phyloP scores from a whole-genome alignment of 2,888 invertebrate species.

The Dichetophora obliterata region DNA sequence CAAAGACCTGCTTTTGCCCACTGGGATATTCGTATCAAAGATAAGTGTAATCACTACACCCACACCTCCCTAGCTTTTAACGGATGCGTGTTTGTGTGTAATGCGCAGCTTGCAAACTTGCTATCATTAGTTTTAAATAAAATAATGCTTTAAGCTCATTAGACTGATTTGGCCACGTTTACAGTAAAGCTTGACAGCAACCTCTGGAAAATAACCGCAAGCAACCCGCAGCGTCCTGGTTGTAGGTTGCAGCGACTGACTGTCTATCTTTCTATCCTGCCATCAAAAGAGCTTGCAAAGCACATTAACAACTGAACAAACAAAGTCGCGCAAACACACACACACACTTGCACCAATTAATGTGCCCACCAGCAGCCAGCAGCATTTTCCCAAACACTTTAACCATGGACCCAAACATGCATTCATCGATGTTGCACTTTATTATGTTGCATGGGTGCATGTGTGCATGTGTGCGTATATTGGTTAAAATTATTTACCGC shows the following conservation, averaged over 20 bases:
- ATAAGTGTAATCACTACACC: background rate
- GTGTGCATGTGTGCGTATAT: conserved; percentile 26
- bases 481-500: conserved; percentile 33
- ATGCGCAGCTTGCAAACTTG: too few relatives aligned
- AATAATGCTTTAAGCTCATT: conserved; percentile 16
- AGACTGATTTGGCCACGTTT: background rate
- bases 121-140: conserved; percentile 11
- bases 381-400: conserved; percentile 17
- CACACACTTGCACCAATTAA: background rate
- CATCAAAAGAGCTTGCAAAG: too few relatives aligned
- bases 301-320: too few relatives aligned
- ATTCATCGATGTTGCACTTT: background rate
- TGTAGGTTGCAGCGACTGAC: too few relatives aligned
- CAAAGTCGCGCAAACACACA: conserved; percentile 5
- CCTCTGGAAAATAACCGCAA: too few relatives aligned
- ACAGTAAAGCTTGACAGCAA: too few relatives aligned
- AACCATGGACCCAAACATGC: background rate
- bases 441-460: too few relatives aligned
- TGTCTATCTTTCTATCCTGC: too few relatives aligned
- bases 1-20: too few relatives aligned
- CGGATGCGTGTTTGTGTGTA: too few relatives aligned
- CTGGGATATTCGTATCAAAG: too few relatives aligned
- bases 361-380: conserved; percentile 7
- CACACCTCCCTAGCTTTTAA: background rate
- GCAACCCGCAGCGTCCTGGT: too few relatives aligned